Conservation (phyloP, 1,140 invertebrate genomes). For the Ceratoteleas bidentatus region DNA sequence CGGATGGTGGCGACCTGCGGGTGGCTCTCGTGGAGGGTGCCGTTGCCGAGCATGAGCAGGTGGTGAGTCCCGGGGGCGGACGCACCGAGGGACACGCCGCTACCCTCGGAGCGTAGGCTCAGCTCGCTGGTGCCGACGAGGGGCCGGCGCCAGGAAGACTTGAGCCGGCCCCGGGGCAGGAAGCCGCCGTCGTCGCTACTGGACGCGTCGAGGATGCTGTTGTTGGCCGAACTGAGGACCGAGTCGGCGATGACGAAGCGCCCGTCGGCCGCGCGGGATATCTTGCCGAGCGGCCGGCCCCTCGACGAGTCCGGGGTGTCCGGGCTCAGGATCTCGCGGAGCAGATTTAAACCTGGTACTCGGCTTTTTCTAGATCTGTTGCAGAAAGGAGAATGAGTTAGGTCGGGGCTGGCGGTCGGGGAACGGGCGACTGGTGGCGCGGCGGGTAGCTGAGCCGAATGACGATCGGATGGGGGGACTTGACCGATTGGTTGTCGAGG, state of each 20-base stretch:
- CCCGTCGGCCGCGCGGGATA: conserved; percentile 87
- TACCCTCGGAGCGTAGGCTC: conserved; percentile 86
- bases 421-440: conserved; percentile 9
- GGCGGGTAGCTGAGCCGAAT: neutral
- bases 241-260: conserved; percentile 87
- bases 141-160: conserved; percentile 86
- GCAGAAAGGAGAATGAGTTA: conserved; percentile 68
- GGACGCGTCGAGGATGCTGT: conserved; percentile 85
- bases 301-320: conserved; percentile 81
- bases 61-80: conserved; percentile 74
- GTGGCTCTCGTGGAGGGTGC: conserved; percentile 69
- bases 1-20: conserved; percentile 74
- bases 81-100: conserved; percentile 82
- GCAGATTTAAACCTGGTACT: conserved; percentile 93
- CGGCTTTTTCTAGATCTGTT: conserved; percentile 94
- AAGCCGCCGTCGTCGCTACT: conserved; percentile 93
- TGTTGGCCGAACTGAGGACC: conserved; percentile 82
- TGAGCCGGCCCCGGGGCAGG: conserved; percentile 82
- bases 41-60: conserved; percentile 67
- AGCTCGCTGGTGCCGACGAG: conserved; percentile 85
- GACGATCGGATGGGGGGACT: neutral
- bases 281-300: conserved; percentile 83
- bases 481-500: conserved; percentile 2
- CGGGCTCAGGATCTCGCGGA: conserved; percentile 83
- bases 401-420: conserved; percentile 1